Evolutionary conservation across 2,888 invertebrate genomes (phyloP), one percentile per base, ranked within the genome.

Genomic region (Noctua pronuba): DNA sequence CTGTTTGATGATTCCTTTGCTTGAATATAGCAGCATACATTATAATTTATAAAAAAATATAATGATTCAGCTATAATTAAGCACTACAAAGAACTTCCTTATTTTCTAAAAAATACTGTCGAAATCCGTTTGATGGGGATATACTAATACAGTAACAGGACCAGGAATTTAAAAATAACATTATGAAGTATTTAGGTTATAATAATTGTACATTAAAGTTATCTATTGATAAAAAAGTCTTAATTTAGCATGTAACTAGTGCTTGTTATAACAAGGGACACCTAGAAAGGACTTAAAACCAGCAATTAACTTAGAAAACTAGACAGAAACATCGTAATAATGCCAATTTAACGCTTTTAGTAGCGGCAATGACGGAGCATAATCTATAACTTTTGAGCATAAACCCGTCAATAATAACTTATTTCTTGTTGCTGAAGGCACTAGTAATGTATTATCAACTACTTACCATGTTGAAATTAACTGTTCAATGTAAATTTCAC

Each of bases 311-410:
- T 0, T 7, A 6, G 1, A 11, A 31, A 16, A 35, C 44, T 35
- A 44, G 10, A 35, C 16, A 55, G 46, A 58, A 66, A 18, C 18
- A 58, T 13, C 24, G n/a, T 55, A 68, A 2, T 31, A 72, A 44
- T n/a, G 16, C 10, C 11, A 58, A 11, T 67, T 0, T 16, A 73
- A 11, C 13, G 44, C 7, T 24, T 72, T 13, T 49, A 38, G 28
- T 58, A 60, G 72, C 88, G 82, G 86, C 75, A 79, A 87, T 88
- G 88, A 88, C 88, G 11, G 69, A 69, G 88, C 88, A 88, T 28
- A 81, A 76, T 86, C 67, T 73, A 79, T 52, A n/a, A 35, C 4
- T 44, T 67, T 73, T n/a, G 11, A 0, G 13, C 2, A 0, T 13
- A 35, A 21, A 16, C 65, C 16, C 21, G 13, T 28, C 0, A 38